Percentiles rank a stretch among this genome's conserved stretches.
Evolutionary conservation across 1,140 invertebrate genomes (phyloP).

Genomic region (Penaeus chinensis): DNA sequence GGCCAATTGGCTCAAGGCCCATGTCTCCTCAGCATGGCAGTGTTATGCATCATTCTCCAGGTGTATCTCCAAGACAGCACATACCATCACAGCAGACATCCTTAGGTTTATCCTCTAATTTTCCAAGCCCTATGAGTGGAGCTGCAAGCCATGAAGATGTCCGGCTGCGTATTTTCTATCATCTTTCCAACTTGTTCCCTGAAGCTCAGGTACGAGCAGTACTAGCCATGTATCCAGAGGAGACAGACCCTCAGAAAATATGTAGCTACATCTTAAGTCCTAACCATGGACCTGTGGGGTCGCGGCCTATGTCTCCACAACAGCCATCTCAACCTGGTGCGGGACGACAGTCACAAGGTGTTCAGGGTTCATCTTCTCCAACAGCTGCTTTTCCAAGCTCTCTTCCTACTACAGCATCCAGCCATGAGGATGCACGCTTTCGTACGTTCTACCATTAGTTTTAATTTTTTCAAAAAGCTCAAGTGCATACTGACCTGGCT

Average conservation of each 20-base stretch:
- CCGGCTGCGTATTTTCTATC: constrained; percentile 76
- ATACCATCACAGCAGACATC: constrained; percentile 16
- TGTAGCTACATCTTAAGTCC: constrained; percentile 82
- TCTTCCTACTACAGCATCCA: constrained; percentile 67
- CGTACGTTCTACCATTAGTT: constrained; percentile 86
- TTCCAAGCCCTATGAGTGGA: constrained; percentile 76
- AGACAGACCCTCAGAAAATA: constrained; percentile 88
- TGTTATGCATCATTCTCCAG: constrained; percentile 61
- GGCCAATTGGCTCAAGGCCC: constrained; percentile 63
- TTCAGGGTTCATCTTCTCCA: constrained; percentile 55
- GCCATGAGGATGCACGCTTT: constrained; percentile 77
- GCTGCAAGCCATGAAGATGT: constrained; percentile 66
- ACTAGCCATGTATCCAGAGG: constrained; percentile 86
- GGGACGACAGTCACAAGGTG: constrained; percentile 31
- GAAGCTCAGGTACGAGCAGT: constrained; percentile 86
- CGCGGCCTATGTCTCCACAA: constrained; percentile 60
- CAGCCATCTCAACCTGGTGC: constrained; percentile 43
- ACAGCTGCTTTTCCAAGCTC: constrained; percentile 32
- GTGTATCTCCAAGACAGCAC: constrained; percentile 58
- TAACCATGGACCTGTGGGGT: constrained; percentile 34
- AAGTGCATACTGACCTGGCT: constrained; percentile 86
- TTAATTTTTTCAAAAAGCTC: constrained; percentile 88
- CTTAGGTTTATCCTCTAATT: neutral
- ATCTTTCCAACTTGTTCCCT: constrained; percentile 87
- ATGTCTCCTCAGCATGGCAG: constrained; percentile 63